A percentile compares a stretch with the other conserved stretches of the same genome.
Evolutionary conservation across 2,888 invertebrate genomes (phyloP).

Genomic region (Leptarthrus brevirostris): DNA sequence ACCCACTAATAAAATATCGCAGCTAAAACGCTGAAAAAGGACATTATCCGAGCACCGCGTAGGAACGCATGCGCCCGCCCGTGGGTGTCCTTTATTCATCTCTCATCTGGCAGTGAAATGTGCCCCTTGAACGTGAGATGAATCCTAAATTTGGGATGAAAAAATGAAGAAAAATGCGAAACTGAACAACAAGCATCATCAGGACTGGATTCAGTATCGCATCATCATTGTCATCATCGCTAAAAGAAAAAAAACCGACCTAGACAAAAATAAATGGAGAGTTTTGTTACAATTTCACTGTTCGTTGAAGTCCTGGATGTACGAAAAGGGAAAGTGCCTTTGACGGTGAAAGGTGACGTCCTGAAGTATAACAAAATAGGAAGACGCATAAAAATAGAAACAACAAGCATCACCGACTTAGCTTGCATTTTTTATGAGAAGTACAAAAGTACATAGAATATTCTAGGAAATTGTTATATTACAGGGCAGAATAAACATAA

Average conservation of each 20-base stretch:
- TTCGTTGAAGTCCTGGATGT: neutral
- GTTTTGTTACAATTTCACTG: constrained; percentile 4
- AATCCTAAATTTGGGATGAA: constrained; percentile 48
- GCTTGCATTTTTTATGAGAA: too few species aligned
- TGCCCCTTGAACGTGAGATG: constrained; percentile 51
- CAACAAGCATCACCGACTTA: neutral
- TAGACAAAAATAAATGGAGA: constrained; percentile 1
- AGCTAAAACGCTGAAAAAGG: neutral
- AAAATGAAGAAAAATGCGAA: constrained; percentile 22
- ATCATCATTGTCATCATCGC: constrained; percentile 22
- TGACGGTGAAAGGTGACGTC: neutral
- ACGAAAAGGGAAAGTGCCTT: neutral
- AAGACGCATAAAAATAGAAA: neutral
- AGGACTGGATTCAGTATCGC: neutral
- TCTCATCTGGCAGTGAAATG: constrained; percentile 46
- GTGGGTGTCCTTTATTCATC: constrained; percentile 19
- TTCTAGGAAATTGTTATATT: too few species aligned
- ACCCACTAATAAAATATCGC: too few species aligned
- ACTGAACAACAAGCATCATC: constrained; percentile 17
- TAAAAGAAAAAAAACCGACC: neutral
- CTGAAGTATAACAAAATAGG: too few species aligned
- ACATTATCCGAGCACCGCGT: neutral
- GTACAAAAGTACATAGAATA: too few species aligned
- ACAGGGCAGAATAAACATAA: constrained; percentile 16
- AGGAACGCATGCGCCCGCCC: neutral